Conservation (phyloP, 2,888 invertebrate species). For the Acleris emargana region DNA sequence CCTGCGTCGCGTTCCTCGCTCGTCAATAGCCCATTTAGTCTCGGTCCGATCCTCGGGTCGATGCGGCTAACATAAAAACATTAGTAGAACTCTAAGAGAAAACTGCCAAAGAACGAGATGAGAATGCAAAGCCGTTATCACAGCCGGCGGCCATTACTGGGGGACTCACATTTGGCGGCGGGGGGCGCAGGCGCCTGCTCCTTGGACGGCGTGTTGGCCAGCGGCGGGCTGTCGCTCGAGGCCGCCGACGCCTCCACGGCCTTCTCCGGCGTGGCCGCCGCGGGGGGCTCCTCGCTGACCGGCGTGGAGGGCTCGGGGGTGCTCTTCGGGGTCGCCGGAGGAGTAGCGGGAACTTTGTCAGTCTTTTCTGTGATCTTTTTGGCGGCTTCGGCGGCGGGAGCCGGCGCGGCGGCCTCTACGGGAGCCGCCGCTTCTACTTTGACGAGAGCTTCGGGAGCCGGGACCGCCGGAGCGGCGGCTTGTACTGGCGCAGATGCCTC, state of each 20-base stretch:
- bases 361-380: conserved; percentile 42
- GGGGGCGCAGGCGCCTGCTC: conserved; percentile 62
- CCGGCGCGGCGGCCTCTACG: conserved; percentile 6
- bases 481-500: too few relatives aligned
- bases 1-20: conserved; percentile 31
- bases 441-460: conserved; percentile 37
- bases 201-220: conserved; percentile 65
- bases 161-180: conserved; percentile 76
- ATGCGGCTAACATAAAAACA: conserved; percentile 66
- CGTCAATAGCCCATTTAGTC: conserved; percentile 32
- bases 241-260: too few relatives aligned
- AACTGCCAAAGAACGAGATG: conserved; percentile 80
- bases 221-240: too few relatives aligned
- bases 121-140: conserved; percentile 77
- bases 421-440: conserved; percentile 36
- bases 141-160: conserved; percentile 43
- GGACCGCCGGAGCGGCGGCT: not conserved
- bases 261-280: too few relatives aligned
- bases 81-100: conserved; percentile 73
- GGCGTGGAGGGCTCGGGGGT: conserved; percentile 43
- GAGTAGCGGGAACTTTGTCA: conserved; percentile 46
- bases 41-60: conserved; percentile 52
- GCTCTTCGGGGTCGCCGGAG: conserved; percentile 46
- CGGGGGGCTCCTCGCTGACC: conserved; percentile 43
- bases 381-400: conserved; percentile 34